phyloP scores from a whole-genome alignment of 1,140 invertebrate species.

The Batillaria attramentaria region DNA sequence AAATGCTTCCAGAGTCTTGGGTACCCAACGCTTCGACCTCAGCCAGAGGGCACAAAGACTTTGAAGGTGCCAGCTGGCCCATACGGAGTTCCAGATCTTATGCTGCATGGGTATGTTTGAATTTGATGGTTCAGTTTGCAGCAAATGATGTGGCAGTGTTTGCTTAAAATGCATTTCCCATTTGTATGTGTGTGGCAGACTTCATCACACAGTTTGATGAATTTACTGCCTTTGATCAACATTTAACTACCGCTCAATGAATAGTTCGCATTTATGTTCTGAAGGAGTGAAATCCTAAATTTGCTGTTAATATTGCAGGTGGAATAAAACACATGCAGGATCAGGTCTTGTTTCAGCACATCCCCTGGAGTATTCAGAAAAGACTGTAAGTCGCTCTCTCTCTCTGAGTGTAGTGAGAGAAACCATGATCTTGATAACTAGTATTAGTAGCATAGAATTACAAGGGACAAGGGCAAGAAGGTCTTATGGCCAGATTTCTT shows the following conservation, averaged over 20 bases:
- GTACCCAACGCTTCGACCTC: constrained; percentile 51
- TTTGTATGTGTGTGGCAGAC: no score
- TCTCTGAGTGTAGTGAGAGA: no score
- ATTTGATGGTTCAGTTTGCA: no score
- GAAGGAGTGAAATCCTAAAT: not conserved
- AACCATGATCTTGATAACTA: not conserved
- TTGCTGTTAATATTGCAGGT: not conserved
- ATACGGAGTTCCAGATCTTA: constrained; percentile 56
- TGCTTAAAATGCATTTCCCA: no score
- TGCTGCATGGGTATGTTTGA: constrained; percentile 62
- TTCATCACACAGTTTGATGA: no score
- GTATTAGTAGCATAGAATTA: not conserved
- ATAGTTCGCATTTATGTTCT: no score
- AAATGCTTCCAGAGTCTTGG: constrained; percentile 44
- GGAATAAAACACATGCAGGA: constrained; percentile 22
- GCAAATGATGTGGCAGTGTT: no score
- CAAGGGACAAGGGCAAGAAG: not conserved
- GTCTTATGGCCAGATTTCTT: not conserved
- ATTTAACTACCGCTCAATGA: no score
- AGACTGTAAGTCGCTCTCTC: constrained; percentile 53
- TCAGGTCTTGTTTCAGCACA: constrained; percentile 28
- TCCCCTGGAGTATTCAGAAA: constrained; percentile 51
- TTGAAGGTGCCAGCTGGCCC: constrained; percentile 49
- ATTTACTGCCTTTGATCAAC: no score
- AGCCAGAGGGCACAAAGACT: constrained; percentile 44